Percentiles rank a stretch among this genome's conserved stretches.
Evolutionary conservation across 2,888 invertebrate species (phyloP).

Genomic region (Lingula anatina): DNA sequence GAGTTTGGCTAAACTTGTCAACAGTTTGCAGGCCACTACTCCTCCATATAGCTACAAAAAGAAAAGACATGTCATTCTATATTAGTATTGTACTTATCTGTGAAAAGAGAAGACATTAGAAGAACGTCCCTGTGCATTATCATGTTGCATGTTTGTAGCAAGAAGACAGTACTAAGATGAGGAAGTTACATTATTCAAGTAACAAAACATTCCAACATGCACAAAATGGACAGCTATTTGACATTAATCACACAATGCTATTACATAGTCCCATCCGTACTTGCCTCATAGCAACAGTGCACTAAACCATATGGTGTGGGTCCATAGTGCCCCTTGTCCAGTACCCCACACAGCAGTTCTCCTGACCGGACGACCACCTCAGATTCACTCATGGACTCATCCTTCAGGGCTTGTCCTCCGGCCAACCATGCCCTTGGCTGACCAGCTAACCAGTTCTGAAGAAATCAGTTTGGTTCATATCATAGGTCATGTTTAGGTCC

Average conservation of each 20-base stretch:
- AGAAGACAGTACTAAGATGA: too few relatives aligned
- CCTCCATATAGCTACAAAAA: conserved; percentile 80
- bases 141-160: too few relatives aligned
- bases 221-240: too few relatives aligned
- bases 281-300: conserved; percentile 84
- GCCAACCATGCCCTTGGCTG: background rate
- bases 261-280: too few relatives aligned
- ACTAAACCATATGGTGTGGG: conserved; percentile 90
- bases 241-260: too few relatives aligned
- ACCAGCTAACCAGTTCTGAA: background rate
- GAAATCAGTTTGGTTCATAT: too few relatives aligned
- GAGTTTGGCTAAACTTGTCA: conserved; percentile 86
- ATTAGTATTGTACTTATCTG: too few relatives aligned
- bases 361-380: conserved; percentile 84
- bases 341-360: conserved; percentile 81
- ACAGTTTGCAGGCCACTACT: conserved; percentile 69
- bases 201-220: too few relatives aligned
- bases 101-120: too few relatives aligned
- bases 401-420: background rate
- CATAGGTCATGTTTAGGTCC: too few relatives aligned
- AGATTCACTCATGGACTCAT: conserved; percentile 73
- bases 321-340: conserved; percentile 96
- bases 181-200: too few relatives aligned
- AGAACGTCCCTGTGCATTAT: too few relatives aligned
- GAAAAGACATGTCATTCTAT: background rate